Conservation (phyloP, 2,888 invertebrate species). For the Drosophila kambysellisi region DNA sequence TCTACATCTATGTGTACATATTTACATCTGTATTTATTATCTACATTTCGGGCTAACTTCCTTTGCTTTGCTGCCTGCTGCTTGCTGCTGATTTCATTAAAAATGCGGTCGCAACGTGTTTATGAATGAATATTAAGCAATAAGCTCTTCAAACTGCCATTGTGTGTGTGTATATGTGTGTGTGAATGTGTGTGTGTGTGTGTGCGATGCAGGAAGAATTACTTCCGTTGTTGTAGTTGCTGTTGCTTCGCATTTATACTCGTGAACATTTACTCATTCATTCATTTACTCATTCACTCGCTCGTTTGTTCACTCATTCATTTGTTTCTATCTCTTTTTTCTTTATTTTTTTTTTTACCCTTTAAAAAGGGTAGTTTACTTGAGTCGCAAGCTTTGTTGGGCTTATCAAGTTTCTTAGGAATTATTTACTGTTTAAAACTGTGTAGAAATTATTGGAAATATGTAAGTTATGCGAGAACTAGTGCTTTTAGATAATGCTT, state of each 20-base stretch:
- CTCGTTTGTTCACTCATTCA: constrained; percentile 40
- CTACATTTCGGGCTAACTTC: constrained; percentile 63
- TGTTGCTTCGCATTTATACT: constrained; percentile 59
- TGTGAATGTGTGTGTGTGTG: constrained; percentile 26
- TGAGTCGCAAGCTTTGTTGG: background rate
- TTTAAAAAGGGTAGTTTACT: background rate
- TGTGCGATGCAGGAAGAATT: constrained; percentile 66
- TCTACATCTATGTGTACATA: constrained; percentile 26
- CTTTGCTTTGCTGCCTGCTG: constrained; percentile 57
- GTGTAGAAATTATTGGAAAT: no score
- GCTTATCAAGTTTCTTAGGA: background rate
- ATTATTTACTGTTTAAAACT: background rate
- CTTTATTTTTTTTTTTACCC: constrained; percentile 19
- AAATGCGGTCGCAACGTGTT: constrained; percentile 77
- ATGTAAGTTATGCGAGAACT: background rate
- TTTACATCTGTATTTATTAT: constrained; percentile 46
- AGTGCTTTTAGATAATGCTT: background rate
- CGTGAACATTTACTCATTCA: constrained; percentile 63
- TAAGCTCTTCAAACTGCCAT: constrained; percentile 67
- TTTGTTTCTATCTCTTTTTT: constrained; percentile 18
- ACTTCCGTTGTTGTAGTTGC: constrained; percentile 67
- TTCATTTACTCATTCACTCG: constrained; percentile 46
- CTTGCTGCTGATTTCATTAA: constrained; percentile 74
- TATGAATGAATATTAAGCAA: constrained; percentile 82
- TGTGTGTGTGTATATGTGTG: constrained; percentile 17